Base-by-base conservation (phyloP, 1,140 invertebrate species). In the Dryas iulia region DNA sequence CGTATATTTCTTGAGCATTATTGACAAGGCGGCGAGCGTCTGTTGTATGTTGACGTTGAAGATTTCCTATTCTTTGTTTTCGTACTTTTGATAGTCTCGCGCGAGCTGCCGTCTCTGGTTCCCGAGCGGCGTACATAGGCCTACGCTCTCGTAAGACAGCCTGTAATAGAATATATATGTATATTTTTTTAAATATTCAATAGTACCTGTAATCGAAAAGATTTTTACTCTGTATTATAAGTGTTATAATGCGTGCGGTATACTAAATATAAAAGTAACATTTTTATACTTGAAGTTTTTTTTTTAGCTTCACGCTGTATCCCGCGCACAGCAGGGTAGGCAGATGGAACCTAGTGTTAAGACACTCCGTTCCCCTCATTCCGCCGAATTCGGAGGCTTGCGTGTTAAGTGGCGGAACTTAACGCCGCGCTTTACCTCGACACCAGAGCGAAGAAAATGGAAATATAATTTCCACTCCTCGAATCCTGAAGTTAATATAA, bases 51-150 rank as follows among this genome's bases (percentile, higher is more conserved):
- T 91, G 89, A 24, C 67, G 68, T 65, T 87, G 84, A 5, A 84
- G 77, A 2, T 79, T 77, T 0, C 64, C 70, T 8, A 84, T 61
- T 69, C 80, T 84, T 66, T 84, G 76, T 65, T 86, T 84, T 0
- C 86, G 73, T 2, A 79, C 73, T 23, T 61, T 60, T 21, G 74
- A 85, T 2, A 91, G 77, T 57, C 86, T 79, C 0, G 77, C 75
- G 4, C 83, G 66, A 0, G 89, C 84, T 0, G 71, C 83, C 1
- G 74, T 73, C 71, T 86, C 87, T 0, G 78, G 62, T 2, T 86
- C 85, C 3, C 81, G 66, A 2, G 84, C 86, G 3, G 89, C 87
- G 54, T 89, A 91, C 24, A 91, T 25, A 4, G 89, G 86, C 14
- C 79, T 66, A 24, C 89, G 82, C 66, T 87, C 87, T 14, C 89